These are phyloP conservation scores for Zaprionus ornatus DNA, from an alignment of 1,140 invertebrate genomes.

Conservation along the genomic window DNA sequence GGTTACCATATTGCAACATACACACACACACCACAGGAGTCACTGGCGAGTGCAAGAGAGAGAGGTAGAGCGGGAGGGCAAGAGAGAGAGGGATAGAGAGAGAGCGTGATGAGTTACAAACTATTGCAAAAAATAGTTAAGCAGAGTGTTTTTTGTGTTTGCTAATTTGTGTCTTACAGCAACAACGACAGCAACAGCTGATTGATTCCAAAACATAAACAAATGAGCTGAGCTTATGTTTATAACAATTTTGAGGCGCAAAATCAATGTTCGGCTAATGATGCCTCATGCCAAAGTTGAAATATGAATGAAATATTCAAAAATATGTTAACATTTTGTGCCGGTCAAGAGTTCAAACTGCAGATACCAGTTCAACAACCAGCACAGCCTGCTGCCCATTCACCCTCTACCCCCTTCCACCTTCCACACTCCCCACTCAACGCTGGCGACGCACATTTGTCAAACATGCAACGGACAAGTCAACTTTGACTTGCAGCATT, in stretches of 20 bases:
- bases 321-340: slow-evolving; percentile 13
- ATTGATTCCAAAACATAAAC: slow-evolving; percentile 23
- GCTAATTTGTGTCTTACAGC: not conserved
- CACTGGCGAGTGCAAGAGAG: not conserved
- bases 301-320: slow-evolving; percentile 13
- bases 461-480: slow-evolving; percentile 21
- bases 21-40: not conserved
- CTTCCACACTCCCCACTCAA: not conserved
- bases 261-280: slow-evolving; percentile 22
- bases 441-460: slow-evolving; percentile 34
- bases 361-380: not conserved
- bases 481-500: slow-evolving; percentile 42
- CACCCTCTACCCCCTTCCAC: not conserved
- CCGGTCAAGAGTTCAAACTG: not conserved
- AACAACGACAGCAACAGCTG: slow-evolving; percentile 8
- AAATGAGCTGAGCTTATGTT: slow-evolving; percentile 7
- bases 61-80: not conserved
- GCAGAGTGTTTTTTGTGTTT: not conserved
- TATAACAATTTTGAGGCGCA: slow-evolving; percentile 1
- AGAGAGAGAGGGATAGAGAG: not conserved
- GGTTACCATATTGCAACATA: not conserved
- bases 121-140: not conserved
- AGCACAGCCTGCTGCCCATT: not conserved
- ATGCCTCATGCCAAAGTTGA: slow-evolving; percentile 49
- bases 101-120: not conserved